Conservation (phyloP, 1,140 invertebrate genomes). For the Hydropsyche tenuis region DNA sequence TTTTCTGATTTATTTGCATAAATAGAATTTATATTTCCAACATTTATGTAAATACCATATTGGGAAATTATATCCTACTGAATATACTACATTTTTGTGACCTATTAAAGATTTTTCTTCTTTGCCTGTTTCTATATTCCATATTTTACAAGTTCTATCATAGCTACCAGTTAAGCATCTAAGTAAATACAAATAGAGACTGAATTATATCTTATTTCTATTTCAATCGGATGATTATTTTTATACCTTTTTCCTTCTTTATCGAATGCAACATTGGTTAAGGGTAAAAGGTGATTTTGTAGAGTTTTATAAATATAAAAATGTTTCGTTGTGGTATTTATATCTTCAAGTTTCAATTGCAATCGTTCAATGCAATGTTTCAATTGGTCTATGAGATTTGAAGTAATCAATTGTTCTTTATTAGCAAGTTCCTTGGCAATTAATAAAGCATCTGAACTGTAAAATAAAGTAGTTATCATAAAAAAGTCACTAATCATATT, state of each 20-base stretch:
- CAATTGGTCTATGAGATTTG: slow-evolving; percentile 54
- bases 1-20: background rate
- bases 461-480: slow-evolving; percentile 40
- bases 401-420: slow-evolving; percentile 64
- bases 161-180: slow-evolving; percentile 85
- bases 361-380: slow-evolving; percentile 60
- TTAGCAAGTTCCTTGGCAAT: slow-evolving; percentile 61
- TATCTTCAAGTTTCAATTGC: slow-evolving; percentile 64
- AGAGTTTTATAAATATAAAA: slow-evolving; percentile 75
- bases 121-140: slow-evolving; percentile 75
- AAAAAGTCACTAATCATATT: no score
- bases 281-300: slow-evolving; percentile 75
- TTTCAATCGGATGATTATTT: slow-evolving; percentile 16
- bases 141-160: slow-evolving; percentile 84
- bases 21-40: slow-evolving; percentile 47
- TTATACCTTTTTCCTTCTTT: slow-evolving; percentile 61
- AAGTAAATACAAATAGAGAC: slow-evolving; percentile 43
- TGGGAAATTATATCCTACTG: slow-evolving; percentile 78
- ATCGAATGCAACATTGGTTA: slow-evolving; percentile 74
- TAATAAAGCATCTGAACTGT: slow-evolving; percentile 65
- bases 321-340: slow-evolving; percentile 65
- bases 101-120: slow-evolving; percentile 74
- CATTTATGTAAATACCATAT: slow-evolving; percentile 64
- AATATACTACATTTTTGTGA: slow-evolving; percentile 83
- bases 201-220: slow-evolving; percentile 15